Base-by-base conservation (phyloP, 2,113 vertebrate species). In the Rissa tridactyla region DNA sequence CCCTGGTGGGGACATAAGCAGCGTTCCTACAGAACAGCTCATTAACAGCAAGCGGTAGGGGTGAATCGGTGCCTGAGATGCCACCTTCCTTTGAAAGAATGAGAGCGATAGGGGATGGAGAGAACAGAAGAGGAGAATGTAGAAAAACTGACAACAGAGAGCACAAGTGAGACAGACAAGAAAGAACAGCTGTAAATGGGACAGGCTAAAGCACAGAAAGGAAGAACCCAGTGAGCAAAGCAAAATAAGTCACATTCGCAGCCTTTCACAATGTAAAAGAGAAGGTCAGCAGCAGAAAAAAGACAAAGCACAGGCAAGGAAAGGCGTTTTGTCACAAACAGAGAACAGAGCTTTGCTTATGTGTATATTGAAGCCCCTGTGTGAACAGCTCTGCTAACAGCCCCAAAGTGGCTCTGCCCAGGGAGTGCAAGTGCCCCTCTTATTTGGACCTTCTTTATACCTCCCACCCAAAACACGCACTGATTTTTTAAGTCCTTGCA, bases 301-400 rank as follows among this genome's bases (percentile, higher is more conserved):
- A 13, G 49, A 18, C 51, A 44, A 14, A 44, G 75, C 49, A 10
- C 42, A 10, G 47, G 5, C 16, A 29, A 18, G 70, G 78, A 26
- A 34, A 32, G 66, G 76, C 1, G 3, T 15, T 27, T 29, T 6
- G 10, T 6, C 27, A 19, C 4, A 19, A 8, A 4, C 9, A 1
- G 25, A 55, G 49, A 36, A 15, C 66, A n/a, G 40, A 57, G 76
- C 66, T 55, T 27, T 46, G 30, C 75, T 36, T 10, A 9, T 5
- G 34, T 6, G 66, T 14, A 4, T 2, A 2, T 1, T 1, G 22
- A 42, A 21, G 36, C 7, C 27, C 22, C 21, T 4, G 19, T 3
- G 32, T 0, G 5, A n/a, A 9, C 22, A 21, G 47, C 71, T 70
- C 54, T 42, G 72, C 34, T 2, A 18, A 18, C 36, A 18, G 70